Evolutionary conservation across 2,113 vertebrate genomes (phyloP).

Genomic region (Melanerpes formicivorus): DNA sequence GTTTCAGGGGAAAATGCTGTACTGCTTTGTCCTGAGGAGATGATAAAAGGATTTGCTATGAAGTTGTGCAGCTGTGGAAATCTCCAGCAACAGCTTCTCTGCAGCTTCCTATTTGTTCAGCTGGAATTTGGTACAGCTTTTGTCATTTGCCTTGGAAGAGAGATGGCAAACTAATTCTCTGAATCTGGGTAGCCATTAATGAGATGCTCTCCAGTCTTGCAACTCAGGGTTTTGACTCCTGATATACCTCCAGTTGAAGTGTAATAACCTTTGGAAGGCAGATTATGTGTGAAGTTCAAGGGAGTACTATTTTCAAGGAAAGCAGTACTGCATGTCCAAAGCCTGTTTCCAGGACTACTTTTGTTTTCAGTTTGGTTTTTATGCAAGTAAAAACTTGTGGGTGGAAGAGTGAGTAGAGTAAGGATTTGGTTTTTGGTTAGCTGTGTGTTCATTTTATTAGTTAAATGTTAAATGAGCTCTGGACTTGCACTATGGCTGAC

Average conservation of each 20-base stretch:
- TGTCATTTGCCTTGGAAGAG: rapidly evolving
- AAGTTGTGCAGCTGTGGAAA: not conserved
- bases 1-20: not conserved
- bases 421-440: not conserved
- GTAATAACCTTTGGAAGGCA: not conserved
- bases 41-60: not conserved
- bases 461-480: not conserved
- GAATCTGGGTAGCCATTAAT: not conserved
- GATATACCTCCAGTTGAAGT: not conserved
- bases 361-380: not conserved
- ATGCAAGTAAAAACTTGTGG: constrained; percentile 7
- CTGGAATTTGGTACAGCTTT: not conserved
- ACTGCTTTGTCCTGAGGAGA: not conserved
- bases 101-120: not conserved
- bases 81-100: not conserved
- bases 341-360: not conserved
- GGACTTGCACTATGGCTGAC: not conserved
- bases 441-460: not conserved
- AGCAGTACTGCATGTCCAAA: not conserved
- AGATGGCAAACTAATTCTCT: not conserved
- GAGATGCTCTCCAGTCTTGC: not conserved
- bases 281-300: not conserved
- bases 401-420: constrained; percentile 19
- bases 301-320: not conserved
- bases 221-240: not conserved